phyloP scores from a whole-genome alignment of 1,140 invertebrate species.

The Holcopasites calliopsidis region DNA sequence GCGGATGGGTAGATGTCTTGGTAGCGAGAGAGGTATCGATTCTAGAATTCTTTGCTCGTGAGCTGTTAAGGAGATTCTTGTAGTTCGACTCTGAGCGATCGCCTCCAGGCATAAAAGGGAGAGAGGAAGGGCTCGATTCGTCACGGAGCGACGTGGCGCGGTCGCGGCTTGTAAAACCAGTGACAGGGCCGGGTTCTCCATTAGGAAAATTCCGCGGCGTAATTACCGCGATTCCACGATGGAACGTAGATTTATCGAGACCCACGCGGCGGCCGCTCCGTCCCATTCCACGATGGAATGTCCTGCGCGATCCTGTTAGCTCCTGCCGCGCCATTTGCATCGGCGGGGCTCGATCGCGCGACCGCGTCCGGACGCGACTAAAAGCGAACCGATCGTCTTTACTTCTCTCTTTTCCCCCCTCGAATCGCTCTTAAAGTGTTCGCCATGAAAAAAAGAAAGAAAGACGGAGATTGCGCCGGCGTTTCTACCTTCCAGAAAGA shows the following conservation, averaged over 20 bases:
- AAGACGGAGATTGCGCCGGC: background rate
- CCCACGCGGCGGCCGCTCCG: conserved; percentile 1
- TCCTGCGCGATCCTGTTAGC: conserved; percentile 60
- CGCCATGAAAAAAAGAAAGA: conserved; percentile 8
- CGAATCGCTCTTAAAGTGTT: conserved; percentile 23
- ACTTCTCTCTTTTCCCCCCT: conserved; percentile 1
- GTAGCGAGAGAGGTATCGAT: too few relatives aligned
- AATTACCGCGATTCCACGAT: conserved; percentile 27
- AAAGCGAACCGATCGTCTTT: conserved; percentile 38
- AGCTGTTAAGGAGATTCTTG: too few relatives aligned
- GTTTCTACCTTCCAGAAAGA: background rate
- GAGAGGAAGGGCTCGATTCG: too few relatives aligned
- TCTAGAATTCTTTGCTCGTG: too few relatives aligned
- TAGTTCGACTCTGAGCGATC: too few relatives aligned
- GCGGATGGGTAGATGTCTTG: too few relatives aligned
- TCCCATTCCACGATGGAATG: conserved; percentile 47
- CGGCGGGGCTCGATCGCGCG: background rate
- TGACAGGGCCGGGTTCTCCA: background rate
- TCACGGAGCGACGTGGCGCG: background rate
- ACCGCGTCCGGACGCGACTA: conserved; percentile 5
- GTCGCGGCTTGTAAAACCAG: conserved; percentile 1
- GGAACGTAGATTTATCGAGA: conserved; percentile 44
- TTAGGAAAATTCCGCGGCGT: conserved; percentile 39
- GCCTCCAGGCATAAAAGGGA: too few relatives aligned
- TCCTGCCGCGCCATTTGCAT: conserved; percentile 35